Evolutionary conservation across 2,113 vertebrate species (phyloP).

Genomic region (Orthonyx spaldingii): DNA sequence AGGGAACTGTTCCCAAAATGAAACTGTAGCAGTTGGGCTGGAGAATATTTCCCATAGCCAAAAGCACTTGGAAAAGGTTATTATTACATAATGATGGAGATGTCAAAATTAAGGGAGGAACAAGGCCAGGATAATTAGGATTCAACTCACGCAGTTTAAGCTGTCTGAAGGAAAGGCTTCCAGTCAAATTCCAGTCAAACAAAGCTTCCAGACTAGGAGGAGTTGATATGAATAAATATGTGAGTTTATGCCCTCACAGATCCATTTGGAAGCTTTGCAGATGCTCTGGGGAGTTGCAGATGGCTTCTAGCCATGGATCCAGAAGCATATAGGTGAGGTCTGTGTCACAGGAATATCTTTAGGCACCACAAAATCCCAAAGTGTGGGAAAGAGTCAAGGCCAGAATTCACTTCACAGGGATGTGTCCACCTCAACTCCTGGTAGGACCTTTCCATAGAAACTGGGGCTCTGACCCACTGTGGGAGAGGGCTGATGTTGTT

Average conservation of each 20-base stretch:
- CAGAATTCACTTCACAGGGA: not conserved
- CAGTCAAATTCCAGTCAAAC: not conserved
- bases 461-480: not conserved
- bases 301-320: not conserved
- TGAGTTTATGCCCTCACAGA: fast-evolving
- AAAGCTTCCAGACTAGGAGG: not conserved
- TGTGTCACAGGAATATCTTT: fast-evolving
- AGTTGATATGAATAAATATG: not conserved
- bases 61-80: not conserved
- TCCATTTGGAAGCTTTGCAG: not conserved
- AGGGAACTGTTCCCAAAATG: not conserved
- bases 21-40: not conserved
- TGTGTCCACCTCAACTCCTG: not conserved
- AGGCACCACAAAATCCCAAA: not conserved
- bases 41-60: not conserved
- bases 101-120: not conserved
- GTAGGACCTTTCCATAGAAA: not conserved
- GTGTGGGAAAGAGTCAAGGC: not conserved
- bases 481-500: not conserved
- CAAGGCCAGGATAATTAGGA: not conserved
- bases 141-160: not conserved
- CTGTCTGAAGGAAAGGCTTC: not conserved
- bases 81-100: not conserved
- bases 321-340: not conserved
- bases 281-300: too few species aligned